These are phyloP conservation scores for Drosophila buzzatii DNA, from an alignment of 2,888 invertebrate species.

Conservation along the genomic window DNA sequence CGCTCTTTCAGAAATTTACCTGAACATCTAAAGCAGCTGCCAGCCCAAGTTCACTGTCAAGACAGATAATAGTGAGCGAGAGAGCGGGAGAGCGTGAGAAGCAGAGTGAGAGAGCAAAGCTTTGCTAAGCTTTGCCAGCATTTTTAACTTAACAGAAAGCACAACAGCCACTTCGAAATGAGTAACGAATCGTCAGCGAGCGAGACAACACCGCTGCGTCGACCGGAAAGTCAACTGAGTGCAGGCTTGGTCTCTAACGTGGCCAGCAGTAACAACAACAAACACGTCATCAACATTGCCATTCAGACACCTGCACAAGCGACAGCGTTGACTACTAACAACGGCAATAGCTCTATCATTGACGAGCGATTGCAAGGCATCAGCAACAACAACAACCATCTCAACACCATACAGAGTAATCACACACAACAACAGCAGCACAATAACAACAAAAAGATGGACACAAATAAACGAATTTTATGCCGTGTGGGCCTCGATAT, in stretches of 20 bases:
- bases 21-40: slow-evolving; percentile 13
- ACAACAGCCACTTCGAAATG: slow-evolving; percentile 68
- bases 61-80: slow-evolving; percentile 13
- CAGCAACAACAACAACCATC: slow-evolving; percentile 47
- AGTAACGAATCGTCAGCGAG: slow-evolving; percentile 84
- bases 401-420: slow-evolving; percentile 15
- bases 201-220: slow-evolving; percentile 85
- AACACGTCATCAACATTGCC: slow-evolving; percentile 25
- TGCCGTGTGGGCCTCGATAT: slow-evolving; percentile 90
- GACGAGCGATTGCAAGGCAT: slow-evolving; percentile 59
- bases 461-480: slow-evolving; percentile 86
- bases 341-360: slow-evolving; percentile 22
- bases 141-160: slow-evolving; percentile 34
- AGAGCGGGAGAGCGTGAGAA: slow-evolving; percentile 2
- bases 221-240: slow-evolving; percentile 71
- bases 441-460: slow-evolving; percentile 72
- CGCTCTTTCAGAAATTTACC: slow-evolving; percentile 40
- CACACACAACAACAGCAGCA: slow-evolving; percentile 24
- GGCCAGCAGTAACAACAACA: slow-evolving; percentile 44
- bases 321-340: slow-evolving; percentile 41
- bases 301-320: slow-evolving; percentile 31
- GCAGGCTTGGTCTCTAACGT: slow-evolving; percentile 56
- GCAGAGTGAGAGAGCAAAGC: slow-evolving; percentile 30
- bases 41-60: slow-evolving; percentile 72
- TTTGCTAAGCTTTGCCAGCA: slow-evolving; percentile 40